A percentile compares a stretch with the other conserved stretches of the same genome.
Evolutionary conservation across 2,797 vertebrate genomes (phyloP).

Genomic region (Periparus ater): DNA sequence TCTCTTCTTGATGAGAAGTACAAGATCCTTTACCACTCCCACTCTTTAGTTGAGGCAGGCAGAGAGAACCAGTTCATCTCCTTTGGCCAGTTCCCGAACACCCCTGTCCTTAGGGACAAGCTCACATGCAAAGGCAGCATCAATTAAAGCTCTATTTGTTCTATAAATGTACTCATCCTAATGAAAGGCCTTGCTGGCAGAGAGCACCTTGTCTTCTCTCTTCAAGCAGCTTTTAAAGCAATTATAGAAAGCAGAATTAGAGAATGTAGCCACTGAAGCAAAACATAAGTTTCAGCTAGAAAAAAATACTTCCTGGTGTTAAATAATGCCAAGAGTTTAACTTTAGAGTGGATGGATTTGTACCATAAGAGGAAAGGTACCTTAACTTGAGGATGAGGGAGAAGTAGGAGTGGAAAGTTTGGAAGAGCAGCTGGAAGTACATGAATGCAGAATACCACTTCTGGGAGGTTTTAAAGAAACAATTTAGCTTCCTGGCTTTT

Average conservation of each 20-base stretch:
- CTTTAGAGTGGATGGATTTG: not conserved
- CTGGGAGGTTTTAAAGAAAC: not conserved
- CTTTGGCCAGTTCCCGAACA: not conserved
- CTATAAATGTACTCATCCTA: not conserved
- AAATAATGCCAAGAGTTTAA: not conserved
- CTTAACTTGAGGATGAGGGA: not conserved
- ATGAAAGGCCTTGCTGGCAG: not conserved
- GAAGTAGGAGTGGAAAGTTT: not conserved
- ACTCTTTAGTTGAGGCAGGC: not conserved
- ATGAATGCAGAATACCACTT: not conserved
- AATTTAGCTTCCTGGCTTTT: not conserved
- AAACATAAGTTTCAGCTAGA: not conserved
- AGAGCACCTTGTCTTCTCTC: not conserved
- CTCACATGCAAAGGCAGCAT: not conserved
- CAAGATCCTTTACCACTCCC: not conserved
- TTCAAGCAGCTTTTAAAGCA: constrained; percentile 22
- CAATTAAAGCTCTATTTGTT: not conserved
- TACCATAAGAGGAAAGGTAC: not conserved
- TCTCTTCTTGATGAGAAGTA: not conserved
- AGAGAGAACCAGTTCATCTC: not conserved
- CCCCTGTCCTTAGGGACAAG: not conserved
- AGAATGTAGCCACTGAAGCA: not conserved
- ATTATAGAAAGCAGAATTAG: not conserved
- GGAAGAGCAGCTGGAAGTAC: not conserved
- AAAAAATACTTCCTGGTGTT: not conserved